These are phyloP conservation scores for Diplazon laetatorius DNA, from an alignment of 2,888 invertebrate species.

Conservation along the genomic window DNA sequence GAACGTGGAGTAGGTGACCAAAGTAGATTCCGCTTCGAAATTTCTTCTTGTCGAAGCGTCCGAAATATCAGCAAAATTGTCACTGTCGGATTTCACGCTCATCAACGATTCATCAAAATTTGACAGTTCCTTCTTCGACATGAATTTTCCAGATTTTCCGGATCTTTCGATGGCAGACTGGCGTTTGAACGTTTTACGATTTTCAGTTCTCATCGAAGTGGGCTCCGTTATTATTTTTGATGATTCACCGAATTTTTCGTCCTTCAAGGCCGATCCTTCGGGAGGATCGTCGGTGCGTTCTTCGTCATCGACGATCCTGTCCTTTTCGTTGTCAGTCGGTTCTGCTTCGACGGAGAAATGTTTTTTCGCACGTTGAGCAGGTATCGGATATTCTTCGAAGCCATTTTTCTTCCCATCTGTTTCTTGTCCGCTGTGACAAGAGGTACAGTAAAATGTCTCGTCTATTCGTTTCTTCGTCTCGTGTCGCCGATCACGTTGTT, in stretches of 20 bases:
- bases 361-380: neutral
- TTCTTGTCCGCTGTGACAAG: constrained; percentile 2
- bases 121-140: neutral
- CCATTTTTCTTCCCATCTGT: neutral
- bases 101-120: neutral
- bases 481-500: neutral
- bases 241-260: neutral
- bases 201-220: neutral
- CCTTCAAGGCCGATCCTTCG: neutral
- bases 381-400: neutral
- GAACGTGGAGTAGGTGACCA: constrained; percentile 59
- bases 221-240: neutral
- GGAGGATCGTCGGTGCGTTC: neutral
- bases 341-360: neutral
- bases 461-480: neutral
- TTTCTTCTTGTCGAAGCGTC: constrained; percentile 49
- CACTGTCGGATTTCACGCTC: constrained; percentile 56
- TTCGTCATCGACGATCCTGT: neutral
- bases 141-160: neutral
- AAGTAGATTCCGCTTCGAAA: neutral
- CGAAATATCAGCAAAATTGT: constrained; percentile 58
- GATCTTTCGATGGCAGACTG: too few species aligned
- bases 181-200: neutral
- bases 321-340: neutral
- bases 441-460: constrained; percentile 10